Conservation (phyloP, 2,888 invertebrate species). For the Harpalus rufipes region DNA sequence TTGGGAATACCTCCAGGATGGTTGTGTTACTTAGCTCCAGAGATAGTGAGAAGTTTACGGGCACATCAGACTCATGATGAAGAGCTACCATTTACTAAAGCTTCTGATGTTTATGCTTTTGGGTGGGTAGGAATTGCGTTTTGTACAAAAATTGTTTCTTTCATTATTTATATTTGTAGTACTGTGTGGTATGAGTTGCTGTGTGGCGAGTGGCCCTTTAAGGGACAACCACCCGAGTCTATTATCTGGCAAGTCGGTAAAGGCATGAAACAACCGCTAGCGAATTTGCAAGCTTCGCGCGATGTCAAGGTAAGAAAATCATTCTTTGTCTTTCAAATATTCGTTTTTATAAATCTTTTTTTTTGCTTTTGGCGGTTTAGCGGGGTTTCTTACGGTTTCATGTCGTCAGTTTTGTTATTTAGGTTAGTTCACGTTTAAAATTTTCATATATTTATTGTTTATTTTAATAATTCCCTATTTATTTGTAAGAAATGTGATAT, state of each 20-base stretch:
- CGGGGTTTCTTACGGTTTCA: too few relatives aligned
- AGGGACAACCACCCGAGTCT: constrained; percentile 94
- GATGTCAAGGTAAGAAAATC: constrained; percentile 91
- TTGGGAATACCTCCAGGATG: constrained; percentile 97
- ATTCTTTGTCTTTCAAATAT: constrained; percentile 46
- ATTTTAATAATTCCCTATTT: too few relatives aligned
- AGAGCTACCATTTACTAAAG: constrained; percentile 94
- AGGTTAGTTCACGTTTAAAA: too few relatives aligned
- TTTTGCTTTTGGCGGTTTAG: too few relatives aligned
- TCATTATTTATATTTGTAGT: constrained; percentile 78
- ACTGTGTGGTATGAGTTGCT: constrained; percentile 99
- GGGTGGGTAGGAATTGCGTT: constrained; percentile 88
- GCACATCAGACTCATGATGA: constrained; percentile 87
- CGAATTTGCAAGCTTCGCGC: constrained; percentile 94
- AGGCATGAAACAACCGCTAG: constrained; percentile 96
- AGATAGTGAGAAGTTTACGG: constrained; percentile 92
- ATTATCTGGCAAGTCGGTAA: constrained; percentile 99
- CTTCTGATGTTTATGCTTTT: constrained; percentile 98
- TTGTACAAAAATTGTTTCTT: too few relatives aligned
- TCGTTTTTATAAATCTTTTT: too few relatives aligned
- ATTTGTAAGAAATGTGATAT: too few relatives aligned
- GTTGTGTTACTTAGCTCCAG: constrained; percentile 99
- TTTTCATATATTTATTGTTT: too few relatives aligned
- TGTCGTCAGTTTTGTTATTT: too few relatives aligned
- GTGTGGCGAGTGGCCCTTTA: constrained; percentile 97